phyloP scores from a whole-genome alignment of 2,797 vertebrate species.

The Chiloscyllium punctatum region DNA sequence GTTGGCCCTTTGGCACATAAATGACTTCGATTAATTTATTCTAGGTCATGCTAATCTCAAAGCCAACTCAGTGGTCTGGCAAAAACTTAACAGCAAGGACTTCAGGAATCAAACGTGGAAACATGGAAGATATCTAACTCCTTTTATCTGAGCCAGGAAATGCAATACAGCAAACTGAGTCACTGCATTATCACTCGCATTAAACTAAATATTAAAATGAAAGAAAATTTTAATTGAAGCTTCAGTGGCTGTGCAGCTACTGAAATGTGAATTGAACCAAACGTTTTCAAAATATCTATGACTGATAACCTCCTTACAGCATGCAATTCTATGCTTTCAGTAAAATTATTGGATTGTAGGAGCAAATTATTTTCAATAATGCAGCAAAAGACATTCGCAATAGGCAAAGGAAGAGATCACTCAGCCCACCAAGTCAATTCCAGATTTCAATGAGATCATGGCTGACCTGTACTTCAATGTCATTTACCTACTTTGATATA shows the following conservation, averaged over 20 bases:
- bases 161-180: conserved; percentile 6
- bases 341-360: neutral
- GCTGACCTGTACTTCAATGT: neutral
- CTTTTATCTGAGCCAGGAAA: neutral
- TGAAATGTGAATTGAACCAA: neutral
- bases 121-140: neutral
- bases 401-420: neutral
- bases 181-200: neutral
- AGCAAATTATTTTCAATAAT: neutral
- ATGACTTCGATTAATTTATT: neutral
- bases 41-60: neutral
- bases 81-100: neutral
- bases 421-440: neutral
- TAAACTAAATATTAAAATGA: neutral
- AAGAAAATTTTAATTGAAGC: neutral
- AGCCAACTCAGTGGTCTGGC: neutral
- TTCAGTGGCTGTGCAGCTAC: neutral
- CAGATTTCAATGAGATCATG: neutral
- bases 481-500: neutral
- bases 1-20: neutral
- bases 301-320: neutral
- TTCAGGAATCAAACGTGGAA: neutral
- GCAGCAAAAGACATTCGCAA: neutral
- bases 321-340: neutral
- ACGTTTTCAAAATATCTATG: neutral